Evolutionary conservation across 2,888 invertebrate genomes (phyloP), one percentile per base, ranked within the genome.

Genomic region (Tetranychus truncatus): DNA sequence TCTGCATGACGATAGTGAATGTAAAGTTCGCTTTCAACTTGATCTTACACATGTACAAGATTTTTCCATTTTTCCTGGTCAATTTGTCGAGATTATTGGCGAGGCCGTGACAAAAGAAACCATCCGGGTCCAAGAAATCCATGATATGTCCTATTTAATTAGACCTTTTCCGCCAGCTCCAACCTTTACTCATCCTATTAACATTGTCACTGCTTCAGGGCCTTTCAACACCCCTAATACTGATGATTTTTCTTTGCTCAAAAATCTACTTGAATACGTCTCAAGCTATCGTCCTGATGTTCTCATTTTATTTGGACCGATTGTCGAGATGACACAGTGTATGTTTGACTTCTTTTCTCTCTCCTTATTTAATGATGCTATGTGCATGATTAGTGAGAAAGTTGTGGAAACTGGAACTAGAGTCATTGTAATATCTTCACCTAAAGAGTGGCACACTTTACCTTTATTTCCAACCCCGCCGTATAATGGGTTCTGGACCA

Each of bases 401-500:
- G 34, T 77, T 6, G 20, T n/a, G 44, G 20, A 71, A 18, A 44
- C 78, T n/a, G 82, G 83, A 21, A 90, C 89, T 9, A 87, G 89
- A 79, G 86, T 92, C 72, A 86, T 91, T 74, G 81, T 95, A 75
- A 87, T 92, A 24, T 86, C 93, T 3, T 91, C 89, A 69, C 84
- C 85, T 76, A 87, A 88, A 80, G 95, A 95, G 81, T 88, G 88
- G 0, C 89, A 90, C 82, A 88, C 90, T 79, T 87, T 88, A 77
- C 85, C 88, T 74, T 87, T 93, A 0, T 95, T 89, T 83, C 95
- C 95, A 5, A 92, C 92, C 0, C 89, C 90, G 18, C 88, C 92
- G 1, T 82, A 82, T 91, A 3, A 82, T 81, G 79, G 80, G 74
- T 76, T 82, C 5, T 86, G 87, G 76, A 86, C 89, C n/a, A 20